Base-by-base conservation (phyloP, 2,113 vertebrate species). In the Phrynosoma platyrhinos region DNA sequence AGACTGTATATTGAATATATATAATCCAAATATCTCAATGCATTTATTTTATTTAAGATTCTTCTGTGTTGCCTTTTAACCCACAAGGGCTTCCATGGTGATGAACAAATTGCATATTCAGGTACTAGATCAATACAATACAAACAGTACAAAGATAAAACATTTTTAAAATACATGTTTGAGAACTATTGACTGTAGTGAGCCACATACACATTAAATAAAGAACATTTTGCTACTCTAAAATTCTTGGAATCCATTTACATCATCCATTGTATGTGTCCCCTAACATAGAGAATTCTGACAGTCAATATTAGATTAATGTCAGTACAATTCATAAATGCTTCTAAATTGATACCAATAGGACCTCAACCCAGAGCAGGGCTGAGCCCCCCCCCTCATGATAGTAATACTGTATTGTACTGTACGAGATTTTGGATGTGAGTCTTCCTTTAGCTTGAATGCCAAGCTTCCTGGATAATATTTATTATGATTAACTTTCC, bases 401-500 rank as follows among this genome's bases (percentile, higher is more conserved):
- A 52, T 7, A 68, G 58, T 20, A 2, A 66, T 79, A 42, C 32
- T 58, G 0, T 64, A 18, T 82, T 87, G 79, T 36, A 52, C 9
- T 32, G 6, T 16, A 13, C 78, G 75, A 68, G 4, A 66, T 52
- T 86, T 62, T 78, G 25, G 25, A 47, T 52, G 40, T 62, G n/a
- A 20, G 30, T 64, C 9, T 68, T 52, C 16, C 40, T 52, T 77
- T 66, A 30, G 55, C n/a, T 53, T 12, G 23, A 58, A 42, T 13
- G 9, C 13, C 69, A 75, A 13, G n/a, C 42, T 87, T 82, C 16
- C 36, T 52, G 62, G 42, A 25, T 32, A 47, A 23, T 42, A 80
- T n/a, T 77, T 66, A 85, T 2, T 82, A 64, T 52, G 32, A 55
- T 69, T 78, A 69, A 78, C n/a, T 78, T 52, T 91, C 92, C 90